Percentiles rank a stretch among this genome's conserved stretches.
Conservation (phyloP, 2,888 invertebrate genomes). For the Chrysotoxum bicinctum region DNA sequence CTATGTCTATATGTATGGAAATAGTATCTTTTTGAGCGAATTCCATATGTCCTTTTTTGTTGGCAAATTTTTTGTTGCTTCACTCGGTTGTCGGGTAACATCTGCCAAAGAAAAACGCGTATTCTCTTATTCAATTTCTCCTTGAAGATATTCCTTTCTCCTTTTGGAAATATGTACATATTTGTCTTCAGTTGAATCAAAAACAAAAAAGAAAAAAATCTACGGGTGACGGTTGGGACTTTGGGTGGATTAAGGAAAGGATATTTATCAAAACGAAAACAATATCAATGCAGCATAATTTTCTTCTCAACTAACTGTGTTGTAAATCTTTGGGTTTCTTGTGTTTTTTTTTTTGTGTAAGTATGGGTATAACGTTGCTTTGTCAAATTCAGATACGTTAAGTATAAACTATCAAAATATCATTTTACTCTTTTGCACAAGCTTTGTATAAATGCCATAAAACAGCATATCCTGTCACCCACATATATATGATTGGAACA, state of each 20-base stretch:
- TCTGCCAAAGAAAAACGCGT: conserved; percentile 69
- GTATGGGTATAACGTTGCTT: background rate
- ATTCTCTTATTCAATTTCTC: conserved; percentile 65
- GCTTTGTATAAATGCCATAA: background rate
- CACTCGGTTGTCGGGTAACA: conserved; percentile 52
- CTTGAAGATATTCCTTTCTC: background rate
- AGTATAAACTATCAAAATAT: conserved; percentile 60
- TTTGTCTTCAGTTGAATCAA: conserved; percentile 49
- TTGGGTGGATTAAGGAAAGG: conserved; percentile 41
- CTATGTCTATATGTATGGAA: background rate
- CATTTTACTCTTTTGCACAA: conserved; percentile 17
- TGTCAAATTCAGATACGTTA: conserved; percentile 52
- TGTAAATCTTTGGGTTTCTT: background rate
- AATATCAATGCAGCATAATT: conserved; percentile 71
- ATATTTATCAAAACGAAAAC: conserved; percentile 71
- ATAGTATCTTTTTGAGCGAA: background rate
- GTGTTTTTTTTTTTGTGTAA: background rate
- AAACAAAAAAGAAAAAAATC: background rate
- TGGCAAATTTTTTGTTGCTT: conserved; percentile 20
- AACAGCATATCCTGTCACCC: conserved; percentile 30
- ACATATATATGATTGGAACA: conserved; percentile 28
- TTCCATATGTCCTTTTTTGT: conserved; percentile 33
- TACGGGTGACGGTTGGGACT: background rate
- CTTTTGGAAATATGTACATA: conserved; percentile 24
- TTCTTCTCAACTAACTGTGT: conserved; percentile 17